These are phyloP conservation scores for Anthrax anthrax DNA, from an alignment of 2,888 invertebrate species.

Conservation along the genomic window DNA sequence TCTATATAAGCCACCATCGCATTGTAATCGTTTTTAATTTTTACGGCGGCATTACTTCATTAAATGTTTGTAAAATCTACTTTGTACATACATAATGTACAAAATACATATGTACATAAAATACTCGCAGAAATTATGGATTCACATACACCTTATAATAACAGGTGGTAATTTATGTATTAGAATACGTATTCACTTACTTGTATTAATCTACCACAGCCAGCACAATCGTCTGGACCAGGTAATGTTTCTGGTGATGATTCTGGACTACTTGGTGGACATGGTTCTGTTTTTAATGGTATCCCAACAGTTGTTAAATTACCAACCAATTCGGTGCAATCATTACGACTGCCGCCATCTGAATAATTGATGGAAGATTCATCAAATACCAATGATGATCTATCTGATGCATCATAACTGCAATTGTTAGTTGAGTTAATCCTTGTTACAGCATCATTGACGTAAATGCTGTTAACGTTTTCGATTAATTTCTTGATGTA, in stretches of 20 bases:
- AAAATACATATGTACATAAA: too few species aligned
- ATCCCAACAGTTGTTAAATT: constrained; percentile 27
- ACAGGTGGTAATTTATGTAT: too few species aligned
- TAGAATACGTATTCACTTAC: constrained; percentile 19
- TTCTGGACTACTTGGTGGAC: constrained; percentile 34
- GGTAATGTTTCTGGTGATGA: constrained; percentile 29
- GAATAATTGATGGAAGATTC: constrained; percentile 31
- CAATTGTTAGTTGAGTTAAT: constrained; percentile 9
- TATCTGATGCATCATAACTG: constrained; percentile 32
- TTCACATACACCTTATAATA: too few species aligned
- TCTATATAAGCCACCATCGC: too few species aligned
- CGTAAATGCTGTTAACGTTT: constrained; percentile 7
- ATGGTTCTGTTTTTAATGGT: constrained; percentile 33
- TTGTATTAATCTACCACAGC: constrained; percentile 72
- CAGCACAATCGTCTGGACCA: constrained; percentile 52
- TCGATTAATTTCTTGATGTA: constrained; percentile 15
- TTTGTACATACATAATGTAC: too few species aligned
- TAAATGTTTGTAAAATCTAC: too few species aligned
- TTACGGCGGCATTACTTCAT: too few species aligned
- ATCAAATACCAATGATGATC: constrained; percentile 24
- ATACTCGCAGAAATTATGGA: too few species aligned
- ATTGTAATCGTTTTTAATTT: too few species aligned
- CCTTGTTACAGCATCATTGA: constrained; percentile 7
- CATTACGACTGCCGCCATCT: constrained; percentile 26
- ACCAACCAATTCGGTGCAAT: constrained; percentile 29